Conservation (phyloP, 92 coral and sea anemone species). For the Phymanthus crucifer region DNA sequence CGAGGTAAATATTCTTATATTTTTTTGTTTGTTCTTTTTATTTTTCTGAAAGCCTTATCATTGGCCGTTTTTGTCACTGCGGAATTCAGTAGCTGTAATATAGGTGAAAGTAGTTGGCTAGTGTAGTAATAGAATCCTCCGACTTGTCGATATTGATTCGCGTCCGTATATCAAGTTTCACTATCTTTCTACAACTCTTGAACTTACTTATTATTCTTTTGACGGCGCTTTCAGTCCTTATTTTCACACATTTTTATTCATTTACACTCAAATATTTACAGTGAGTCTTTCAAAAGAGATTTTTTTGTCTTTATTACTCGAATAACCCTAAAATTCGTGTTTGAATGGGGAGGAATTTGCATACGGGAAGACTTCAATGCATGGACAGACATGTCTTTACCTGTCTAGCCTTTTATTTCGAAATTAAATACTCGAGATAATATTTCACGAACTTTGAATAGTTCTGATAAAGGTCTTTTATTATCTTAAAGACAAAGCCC, state of each 20-base stretch:
- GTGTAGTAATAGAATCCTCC: background rate
- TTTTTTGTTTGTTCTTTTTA: background rate
- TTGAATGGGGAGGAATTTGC: background rate
- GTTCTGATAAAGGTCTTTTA: background rate
- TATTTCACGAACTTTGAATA: background rate
- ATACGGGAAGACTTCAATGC: background rate
- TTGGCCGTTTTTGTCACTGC: background rate
- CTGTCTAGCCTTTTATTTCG: slow-evolving; percentile 21
- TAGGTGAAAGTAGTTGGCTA: background rate
- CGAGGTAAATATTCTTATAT: slow-evolving; percentile 55
- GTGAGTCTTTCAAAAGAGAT: slow-evolving; percentile 1
- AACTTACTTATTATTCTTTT: background rate
- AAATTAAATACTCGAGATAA: slow-evolving; percentile 15
- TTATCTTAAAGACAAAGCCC: slow-evolving; percentile 2
- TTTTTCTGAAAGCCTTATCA: background rate
- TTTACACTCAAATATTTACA: background rate
- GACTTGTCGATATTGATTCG: slow-evolving; percentile 4
- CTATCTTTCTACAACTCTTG: background rate
- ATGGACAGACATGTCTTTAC: slow-evolving; percentile 19
- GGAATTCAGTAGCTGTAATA: too few relatives aligned
- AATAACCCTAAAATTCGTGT: background rate
- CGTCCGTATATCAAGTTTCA: slow-evolving; percentile 2
- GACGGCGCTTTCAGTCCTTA: background rate
- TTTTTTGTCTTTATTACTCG: background rate
- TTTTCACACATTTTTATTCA: background rate